phyloP scores from a whole-genome alignment of 2,797 vertebrate species.

The Tympanoctomys barrerae region DNA sequence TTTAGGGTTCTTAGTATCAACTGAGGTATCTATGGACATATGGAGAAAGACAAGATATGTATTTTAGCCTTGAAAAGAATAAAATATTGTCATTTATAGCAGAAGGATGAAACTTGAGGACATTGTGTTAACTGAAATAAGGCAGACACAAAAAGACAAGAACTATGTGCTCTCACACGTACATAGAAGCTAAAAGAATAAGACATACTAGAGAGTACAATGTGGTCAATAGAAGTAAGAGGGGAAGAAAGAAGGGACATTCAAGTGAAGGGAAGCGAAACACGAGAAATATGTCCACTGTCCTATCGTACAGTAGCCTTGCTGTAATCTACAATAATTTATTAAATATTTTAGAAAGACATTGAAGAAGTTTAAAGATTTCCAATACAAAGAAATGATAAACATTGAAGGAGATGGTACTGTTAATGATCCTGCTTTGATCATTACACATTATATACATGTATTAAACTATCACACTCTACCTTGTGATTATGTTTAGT shows the following conservation, averaged over 20 bases:
- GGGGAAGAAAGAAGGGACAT: not conserved
- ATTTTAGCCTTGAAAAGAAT: not conserved
- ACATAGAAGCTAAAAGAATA: not conserved
- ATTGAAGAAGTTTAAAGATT: not conserved
- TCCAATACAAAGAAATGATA: not conserved
- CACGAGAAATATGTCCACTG: not conserved
- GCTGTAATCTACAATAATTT: not conserved
- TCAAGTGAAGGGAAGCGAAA: not conserved
- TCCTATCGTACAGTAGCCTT: not conserved
- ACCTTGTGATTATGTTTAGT: not conserved
- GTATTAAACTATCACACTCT: not conserved
- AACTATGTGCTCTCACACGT: not conserved
- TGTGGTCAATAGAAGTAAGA: not conserved
- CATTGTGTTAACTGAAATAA: not conserved
- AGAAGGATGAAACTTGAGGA: not conserved
- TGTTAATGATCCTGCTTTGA: not conserved
- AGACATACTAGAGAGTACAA: not conserved
- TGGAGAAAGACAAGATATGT: not conserved
- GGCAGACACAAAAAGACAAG: not conserved
- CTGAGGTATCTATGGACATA: not conserved
- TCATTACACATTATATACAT: not conserved
- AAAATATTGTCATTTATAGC: not conserved
- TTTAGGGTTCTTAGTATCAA: constrained; percentile 20
- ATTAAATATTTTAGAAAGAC: not conserved
- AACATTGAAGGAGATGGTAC: not conserved